Evolutionary conservation across 92 coral and sea anemone species (phyloP), one percentile per base, ranked within the genome.

Genomic region (Meandrina meandrites): DNA sequence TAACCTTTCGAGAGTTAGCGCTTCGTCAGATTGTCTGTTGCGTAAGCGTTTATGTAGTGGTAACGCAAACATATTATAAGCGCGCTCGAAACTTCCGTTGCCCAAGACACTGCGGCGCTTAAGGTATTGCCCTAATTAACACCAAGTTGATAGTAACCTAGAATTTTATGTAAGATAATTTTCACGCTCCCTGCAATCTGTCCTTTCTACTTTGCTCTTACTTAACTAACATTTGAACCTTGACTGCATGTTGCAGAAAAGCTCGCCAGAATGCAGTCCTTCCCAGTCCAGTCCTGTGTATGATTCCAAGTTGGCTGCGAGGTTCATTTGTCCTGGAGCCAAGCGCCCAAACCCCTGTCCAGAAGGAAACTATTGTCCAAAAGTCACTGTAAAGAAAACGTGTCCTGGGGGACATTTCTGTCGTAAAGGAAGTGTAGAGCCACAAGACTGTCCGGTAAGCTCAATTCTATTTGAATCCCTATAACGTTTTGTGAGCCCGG

Each of bases 371-470:
- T 95, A 88, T 68, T 95, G 98, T 31, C 93, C 96, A 1, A 89
- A 94, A 34, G 96, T 94, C 47, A 95, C 98, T 1, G n/a, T 89
- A 37, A 86, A 79, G 79, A 78, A 71, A 2, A 80, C 67, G 0
- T 95, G 98, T 73, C 95, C 98, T 9, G 78, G 90, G 14, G 95
- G 94, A 17, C 86, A 84, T 67, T 90, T 90, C 58, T 95, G 98
- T 80, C 90, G 98, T 21, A 67, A 84, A 58, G 98, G 97, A 21
- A 92, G 91, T 71, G 80, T 86, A 0, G 86, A 88, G 66, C 94
- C 98, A 18, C 89, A 90, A 75, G 48, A 78, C 8, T 95, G 98
- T 71, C 95, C 95, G 86, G 98, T 95, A 85, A 85, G 91, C 30
- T 40, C n/a, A n/a, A 16, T 53, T 71, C n/a, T 47, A 40, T n/a